Conservation (phyloP, 2,888 invertebrate genomes). For the Nudaria mundana region DNA sequence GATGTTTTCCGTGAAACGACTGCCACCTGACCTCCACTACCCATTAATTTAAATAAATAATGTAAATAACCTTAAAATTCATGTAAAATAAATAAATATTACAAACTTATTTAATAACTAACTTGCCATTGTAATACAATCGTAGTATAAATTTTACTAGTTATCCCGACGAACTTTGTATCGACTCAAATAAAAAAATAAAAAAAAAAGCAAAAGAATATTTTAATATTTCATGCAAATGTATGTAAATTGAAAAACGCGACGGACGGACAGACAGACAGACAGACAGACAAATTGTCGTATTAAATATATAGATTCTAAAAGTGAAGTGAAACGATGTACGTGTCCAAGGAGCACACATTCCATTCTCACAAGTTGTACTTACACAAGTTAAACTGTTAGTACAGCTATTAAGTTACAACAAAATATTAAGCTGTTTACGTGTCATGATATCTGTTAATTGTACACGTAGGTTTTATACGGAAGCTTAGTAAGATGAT, state of each 20-base stretch:
- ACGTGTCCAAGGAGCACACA: conserved; percentile 25
- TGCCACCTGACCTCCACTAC: no score
- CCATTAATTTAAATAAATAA: neutral
- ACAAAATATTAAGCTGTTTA: conserved; percentile 5
- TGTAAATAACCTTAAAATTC: neutral
- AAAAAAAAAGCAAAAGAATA: no score
- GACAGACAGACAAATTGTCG: no score
- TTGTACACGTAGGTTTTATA: neutral
- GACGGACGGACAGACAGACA: no score
- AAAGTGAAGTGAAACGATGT: conserved; percentile 28
- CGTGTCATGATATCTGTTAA: neutral
- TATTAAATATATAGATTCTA: no score
- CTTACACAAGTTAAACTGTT: conserved; percentile 28
- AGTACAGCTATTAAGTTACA: conserved; percentile 17
- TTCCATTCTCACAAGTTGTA: conserved; percentile 16
- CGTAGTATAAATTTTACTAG: conserved; percentile 17
- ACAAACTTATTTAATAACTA: neutral
- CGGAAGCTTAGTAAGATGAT: no score
- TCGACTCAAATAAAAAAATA: neutral
- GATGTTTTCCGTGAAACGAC: no score
- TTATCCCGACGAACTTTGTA: no score
- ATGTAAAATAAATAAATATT: neutral
- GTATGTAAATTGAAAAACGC: no score
- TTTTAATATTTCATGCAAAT: no score
- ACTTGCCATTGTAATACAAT: no score